Evolutionary conservation across 2,113 vertebrate species (phyloP), one percentile per base, ranked within the genome.

Genomic region (Prunella fulvescens): DNA sequence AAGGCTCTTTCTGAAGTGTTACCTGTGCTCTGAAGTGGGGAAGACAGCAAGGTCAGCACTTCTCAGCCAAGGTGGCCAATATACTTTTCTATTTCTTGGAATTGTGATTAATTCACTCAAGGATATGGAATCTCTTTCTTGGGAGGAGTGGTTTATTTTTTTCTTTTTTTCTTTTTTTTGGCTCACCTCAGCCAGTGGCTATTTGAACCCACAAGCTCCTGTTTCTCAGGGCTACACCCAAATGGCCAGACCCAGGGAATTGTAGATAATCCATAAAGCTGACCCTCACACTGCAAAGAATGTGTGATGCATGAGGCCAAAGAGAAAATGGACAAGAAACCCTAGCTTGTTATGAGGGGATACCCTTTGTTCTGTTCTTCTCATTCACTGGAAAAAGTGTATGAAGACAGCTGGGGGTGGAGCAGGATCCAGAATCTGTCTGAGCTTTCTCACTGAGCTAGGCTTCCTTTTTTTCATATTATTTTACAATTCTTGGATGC

Each of bases 121-220:
- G 9, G 25, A 17, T 14, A 54, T 0, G 3, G 16, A 80, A 20
- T 74, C 9, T 65, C 3, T 1, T 25, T 37, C 29, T 57, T 25
- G 7, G 28, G 19, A 31, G 4, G 11, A 5, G 3, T 7, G 4
- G 0, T 2, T 54, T 35, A 15, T 53, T 56, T 20, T 48, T 48
- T 16, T 74, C 8, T 35, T 25, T 10, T 2, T 11, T 6, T 4
- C 4, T 19, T 50, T 70, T 20, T 61, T 86, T 44, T 15, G 3
- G 6, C 22, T 37, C 40, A 60, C 11, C 20, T 78, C 60, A 78
- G 17, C 8, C 61, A 40, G 18, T 24, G 20, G 5, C 7, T 39
- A 3, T 88, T 70, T 79, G 31, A 80, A 76, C 17, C 12, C 23
- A n/a, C 18, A 54, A n/a, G 17, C n/a, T 86, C 22, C 11, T 39